Evolutionary conservation across 2,797 vertebrate genomes (phyloP), one percentile per base, ranked within the genome.

Genomic region (Crypturellus tataupa): DNA sequence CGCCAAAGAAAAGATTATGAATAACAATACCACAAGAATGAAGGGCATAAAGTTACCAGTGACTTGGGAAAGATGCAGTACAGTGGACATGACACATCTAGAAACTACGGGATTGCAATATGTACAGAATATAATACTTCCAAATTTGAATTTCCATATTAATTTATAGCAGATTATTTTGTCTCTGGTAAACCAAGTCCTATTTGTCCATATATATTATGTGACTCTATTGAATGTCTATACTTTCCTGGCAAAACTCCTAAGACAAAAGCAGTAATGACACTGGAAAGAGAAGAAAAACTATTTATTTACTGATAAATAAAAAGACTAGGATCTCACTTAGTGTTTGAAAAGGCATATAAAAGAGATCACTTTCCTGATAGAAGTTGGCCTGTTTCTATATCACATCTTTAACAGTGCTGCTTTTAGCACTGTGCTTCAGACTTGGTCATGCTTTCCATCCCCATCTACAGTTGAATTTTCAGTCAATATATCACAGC

Each of bases 1-100:
- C 1, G 73, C 89, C 89, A 96, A 97, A 93, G 80, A 96, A 95
- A 97, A 96, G 92, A 93, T 95, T 89, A 55, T 91, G 89, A 93
- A 72, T 92, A 96, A 95, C 87, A 97, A 95, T 89, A 94, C 94
- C 93, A 49, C 90, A 95, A 86, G 85, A 94, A 95, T 58, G 67
- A 93, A 80, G 85, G 82, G 73, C 90, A 92, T 87, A 90, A 87
- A 92, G 70, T 92, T 96, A 94, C 85, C 83, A 96, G 35, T 71
- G 85, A 73, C 71, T 91, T 81, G 64, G 73, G 73, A 79, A 89
- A 94, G 87, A 81, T 88, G 73, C 37, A 76, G 83, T 87, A 65
- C 40, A 33, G 14, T 67, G 82, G 56, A 67, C n/a, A 20, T 12
- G 55, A 62, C 69, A 37, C n/a, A 69, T 40, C 47, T 83, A 79